Percentiles rank a stretch among this genome's conserved stretches.
phyloP scores from a whole-genome alignment of 2,888 invertebrate species.

The Buathra laborator region DNA sequence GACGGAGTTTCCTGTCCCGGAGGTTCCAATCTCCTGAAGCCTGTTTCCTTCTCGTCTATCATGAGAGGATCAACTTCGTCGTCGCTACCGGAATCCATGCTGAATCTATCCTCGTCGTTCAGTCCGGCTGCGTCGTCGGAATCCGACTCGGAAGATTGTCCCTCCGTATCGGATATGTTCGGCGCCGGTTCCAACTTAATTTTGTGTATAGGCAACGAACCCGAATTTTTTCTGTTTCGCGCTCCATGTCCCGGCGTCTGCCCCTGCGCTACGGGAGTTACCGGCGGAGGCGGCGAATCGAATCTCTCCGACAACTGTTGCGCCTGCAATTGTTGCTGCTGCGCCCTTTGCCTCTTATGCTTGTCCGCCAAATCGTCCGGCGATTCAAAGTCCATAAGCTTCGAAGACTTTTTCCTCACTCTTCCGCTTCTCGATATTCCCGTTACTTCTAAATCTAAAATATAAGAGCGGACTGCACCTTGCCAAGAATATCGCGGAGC shows the following conservation, averaged over 20 bases:
- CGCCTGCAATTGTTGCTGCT: slow-evolving; percentile 77
- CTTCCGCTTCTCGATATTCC: slow-evolving; percentile 96
- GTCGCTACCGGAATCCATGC: slow-evolving; percentile 82
- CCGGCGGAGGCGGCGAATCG: slow-evolving; percentile 75
- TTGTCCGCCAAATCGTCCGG: slow-evolving; percentile 93
- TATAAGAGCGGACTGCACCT: slow-evolving; percentile 80
- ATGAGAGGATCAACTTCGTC: slow-evolving; percentile 83
- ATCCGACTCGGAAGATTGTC: slow-evolving; percentile 80
- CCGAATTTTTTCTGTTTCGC: slow-evolving; percentile 75
- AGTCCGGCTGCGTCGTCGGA: slow-evolving; percentile 80
- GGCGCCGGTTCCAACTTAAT: slow-evolving; percentile 77
- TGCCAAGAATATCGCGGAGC: slow-evolving; percentile 78
- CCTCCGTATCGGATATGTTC: slow-evolving; percentile 84
- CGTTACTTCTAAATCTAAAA: slow-evolving; percentile 91
- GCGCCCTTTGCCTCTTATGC: slow-evolving; percentile 86
- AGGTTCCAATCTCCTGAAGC: slow-evolving; percentile 86
- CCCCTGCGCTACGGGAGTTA: slow-evolving; percentile 6
- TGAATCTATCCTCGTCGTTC: slow-evolving; percentile 80
- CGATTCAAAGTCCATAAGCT: slow-evolving; percentile 96
- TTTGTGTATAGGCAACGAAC: slow-evolving; percentile 72
- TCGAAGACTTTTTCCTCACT: slow-evolving; percentile 97
- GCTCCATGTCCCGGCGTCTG: slow-evolving; percentile 59
- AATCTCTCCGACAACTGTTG: slow-evolving; percentile 82
- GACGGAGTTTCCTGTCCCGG: slow-evolving; percentile 84
- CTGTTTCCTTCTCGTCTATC: slow-evolving; percentile 85